Conservation (phyloP, 2,113 vertebrate species). For the Solea senegalensis region DNA sequence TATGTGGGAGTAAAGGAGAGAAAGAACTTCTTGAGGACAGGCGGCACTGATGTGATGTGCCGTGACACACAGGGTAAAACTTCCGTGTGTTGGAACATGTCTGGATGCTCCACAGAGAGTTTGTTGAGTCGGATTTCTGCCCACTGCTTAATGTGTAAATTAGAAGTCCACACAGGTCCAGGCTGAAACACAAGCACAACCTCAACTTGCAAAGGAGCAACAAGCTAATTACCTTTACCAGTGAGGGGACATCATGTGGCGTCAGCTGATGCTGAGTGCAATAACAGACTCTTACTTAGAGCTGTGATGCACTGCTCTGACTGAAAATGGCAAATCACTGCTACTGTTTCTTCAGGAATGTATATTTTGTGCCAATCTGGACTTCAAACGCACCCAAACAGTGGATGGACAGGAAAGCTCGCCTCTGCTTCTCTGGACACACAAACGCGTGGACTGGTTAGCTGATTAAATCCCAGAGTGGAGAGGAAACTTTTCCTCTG, state of each 20-base stretch:
- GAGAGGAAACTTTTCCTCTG: slow-evolving; percentile 49
- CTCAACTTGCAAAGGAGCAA: slow-evolving; percentile 2
- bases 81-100: slow-evolving; percentile 63
- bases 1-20: slow-evolving; percentile 3
- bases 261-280: neutral
- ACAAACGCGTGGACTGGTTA: slow-evolving; percentile 9
- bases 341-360: slow-evolving; percentile 10
- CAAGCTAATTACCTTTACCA: slow-evolving; percentile 19
- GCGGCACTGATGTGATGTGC: slow-evolving; percentile 61
- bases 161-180: slow-evolving; percentile 46
- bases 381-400: neutral
- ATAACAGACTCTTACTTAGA: neutral
- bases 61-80: slow-evolving; percentile 55
- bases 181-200: slow-evolving; percentile 1
- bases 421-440: slow-evolving; percentile 10
- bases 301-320: slow-evolving; percentile 3
- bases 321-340: slow-evolving; percentile 1
- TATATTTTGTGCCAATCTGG: slow-evolving; percentile 5
- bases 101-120: slow-evolving; percentile 24
- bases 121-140: slow-evolving; percentile 30
- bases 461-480: neutral
- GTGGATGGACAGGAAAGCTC: slow-evolving; percentile 1
- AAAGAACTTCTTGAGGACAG: slow-evolving; percentile 27
- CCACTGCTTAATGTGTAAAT: slow-evolving; percentile 47
- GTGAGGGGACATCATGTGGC: slow-evolving; percentile 19